Percentiles rank a stretch among this genome's conserved stretches.
Evolutionary conservation across 64 coral and sea anemone species (phyloP).

Genomic region (Actinia equina): DNA sequence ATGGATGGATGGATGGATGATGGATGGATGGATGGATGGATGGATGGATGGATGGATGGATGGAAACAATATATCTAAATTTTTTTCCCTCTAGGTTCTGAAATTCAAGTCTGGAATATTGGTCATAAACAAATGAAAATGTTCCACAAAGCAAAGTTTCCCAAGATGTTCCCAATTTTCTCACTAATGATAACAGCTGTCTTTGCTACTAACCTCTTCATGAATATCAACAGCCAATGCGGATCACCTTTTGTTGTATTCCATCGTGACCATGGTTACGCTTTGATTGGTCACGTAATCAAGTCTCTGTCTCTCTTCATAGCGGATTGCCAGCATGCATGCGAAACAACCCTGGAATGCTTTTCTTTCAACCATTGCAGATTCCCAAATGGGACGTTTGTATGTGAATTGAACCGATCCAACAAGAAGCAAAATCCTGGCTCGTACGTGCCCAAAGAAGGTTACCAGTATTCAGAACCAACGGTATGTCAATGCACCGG

Average conservation of each 20-base stretch:
- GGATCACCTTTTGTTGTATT: neutral
- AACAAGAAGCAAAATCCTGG: slow-evolving; percentile 2
- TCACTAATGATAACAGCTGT: neutral
- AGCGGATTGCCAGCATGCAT: neutral
- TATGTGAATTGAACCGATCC: slow-evolving; percentile 5
- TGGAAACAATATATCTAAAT: no score
- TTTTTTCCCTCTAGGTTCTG: no score
- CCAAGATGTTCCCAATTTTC: neutral
- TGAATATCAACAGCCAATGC: neutral
- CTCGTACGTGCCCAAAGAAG: neutral
- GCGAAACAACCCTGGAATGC: neutral
- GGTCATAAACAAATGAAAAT: no score
- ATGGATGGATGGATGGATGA: no score
- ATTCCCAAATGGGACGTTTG: neutral
- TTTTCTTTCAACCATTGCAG: neutral
- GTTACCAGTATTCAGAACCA: neutral
- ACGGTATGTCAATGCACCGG: neutral
- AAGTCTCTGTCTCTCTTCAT: neutral
- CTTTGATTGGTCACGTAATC: slow-evolving; percentile 17
- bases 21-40: no score
- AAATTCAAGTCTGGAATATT: no score
- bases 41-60: no score
- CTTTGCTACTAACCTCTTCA: neutral
- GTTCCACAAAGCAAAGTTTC: no score
- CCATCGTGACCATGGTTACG: neutral